Base-by-base conservation (phyloP, 2,888 invertebrate species). In the Polia nebulosa region DNA sequence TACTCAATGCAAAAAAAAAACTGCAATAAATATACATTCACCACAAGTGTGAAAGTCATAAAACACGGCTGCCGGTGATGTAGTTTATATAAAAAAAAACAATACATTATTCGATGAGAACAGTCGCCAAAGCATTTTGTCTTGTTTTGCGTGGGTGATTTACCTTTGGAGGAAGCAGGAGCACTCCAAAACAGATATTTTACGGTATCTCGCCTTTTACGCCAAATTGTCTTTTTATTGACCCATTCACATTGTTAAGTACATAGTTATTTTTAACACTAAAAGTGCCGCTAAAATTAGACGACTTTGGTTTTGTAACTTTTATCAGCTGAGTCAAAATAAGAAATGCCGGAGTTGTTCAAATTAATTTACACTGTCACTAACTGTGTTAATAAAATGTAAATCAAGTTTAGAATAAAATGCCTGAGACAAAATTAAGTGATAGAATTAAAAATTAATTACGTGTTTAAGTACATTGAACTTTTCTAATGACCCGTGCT, bases 201-300 rank as follows among this genome's bases (percentile, higher is more conserved):
- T 87, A 89, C 81, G 84, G 84, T 85, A 78, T 82, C 81, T 60
- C 61, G 71, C 78, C 78, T 81, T 80, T 76, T 78, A 69, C 9
- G 66, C 58, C 47, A 72, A 73, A 78, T 65, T 62, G 81, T 52
- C 53, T 49, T 79, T 70, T 73, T 79, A 80, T 69, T 71, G 47
- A 47, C 53, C 39, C 25, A 51, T 52, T 61, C 52, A 60, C 11
- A 57, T 62, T 58, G 44, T 58, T n/a, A 25, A 34, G 25, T 56
- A 22, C n/a, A n/a, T 57, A 41, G 22, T 64, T 57, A 68, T 73
- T 68, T 58, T 62, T 32, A 57, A 52, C 34, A 60, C 62, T 66
- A 57, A 71, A 77, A 71, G 47, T 34, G 20, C 59, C 32, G 51
- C 27, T 52, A 63, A 65, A 32, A 20, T 63, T 22, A 63, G 20